phyloP scores from a whole-genome alignment of 2,888 invertebrate genomes.

The Microplitis deprimator region DNA sequence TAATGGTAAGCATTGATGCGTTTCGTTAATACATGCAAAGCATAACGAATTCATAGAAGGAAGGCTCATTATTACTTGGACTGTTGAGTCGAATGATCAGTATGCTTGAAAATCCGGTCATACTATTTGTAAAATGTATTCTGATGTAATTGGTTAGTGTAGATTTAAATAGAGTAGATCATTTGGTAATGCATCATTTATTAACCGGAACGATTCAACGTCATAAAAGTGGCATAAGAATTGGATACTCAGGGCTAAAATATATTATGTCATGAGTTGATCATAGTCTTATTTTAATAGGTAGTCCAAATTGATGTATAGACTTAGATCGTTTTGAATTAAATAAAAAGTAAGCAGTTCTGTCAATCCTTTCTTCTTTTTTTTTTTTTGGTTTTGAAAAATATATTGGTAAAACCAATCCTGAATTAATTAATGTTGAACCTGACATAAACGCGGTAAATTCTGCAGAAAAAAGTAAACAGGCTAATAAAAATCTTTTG shows the following conservation, averaged over 20 bases:
- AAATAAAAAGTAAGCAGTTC: background rate
- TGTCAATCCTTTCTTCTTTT: no score
- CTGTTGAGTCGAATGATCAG: conserved; percentile 60
- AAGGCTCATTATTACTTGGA: conserved; percentile 55
- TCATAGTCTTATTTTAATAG: background rate
- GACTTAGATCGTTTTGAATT: background rate
- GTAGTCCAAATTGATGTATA: background rate
- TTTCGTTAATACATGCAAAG: conserved; percentile 48
- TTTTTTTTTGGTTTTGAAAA: no score
- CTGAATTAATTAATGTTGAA: no score
- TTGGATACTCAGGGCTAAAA: conserved; percentile 25
- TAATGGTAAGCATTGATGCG: conserved; percentile 40
- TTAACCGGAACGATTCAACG: conserved; percentile 53
- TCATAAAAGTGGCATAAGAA: conserved; percentile 8
- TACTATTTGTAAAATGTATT: conserved; percentile 33
- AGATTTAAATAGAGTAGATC: conserved; percentile 53
- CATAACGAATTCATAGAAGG: conserved; percentile 52
- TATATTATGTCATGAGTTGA: conserved; percentile 13
- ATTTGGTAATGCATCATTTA: conserved; percentile 62
- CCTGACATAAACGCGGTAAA: no score
- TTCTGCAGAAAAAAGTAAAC: no score
- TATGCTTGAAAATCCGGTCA: conserved; percentile 48
- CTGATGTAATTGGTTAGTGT: conserved; percentile 3
- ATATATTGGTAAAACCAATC: no score
- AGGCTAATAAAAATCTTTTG: no score